These are phyloP conservation scores for Oreocharis arfaki DNA, from an alignment of 2,113 vertebrate genomes.

Conservation along the genomic window DNA sequence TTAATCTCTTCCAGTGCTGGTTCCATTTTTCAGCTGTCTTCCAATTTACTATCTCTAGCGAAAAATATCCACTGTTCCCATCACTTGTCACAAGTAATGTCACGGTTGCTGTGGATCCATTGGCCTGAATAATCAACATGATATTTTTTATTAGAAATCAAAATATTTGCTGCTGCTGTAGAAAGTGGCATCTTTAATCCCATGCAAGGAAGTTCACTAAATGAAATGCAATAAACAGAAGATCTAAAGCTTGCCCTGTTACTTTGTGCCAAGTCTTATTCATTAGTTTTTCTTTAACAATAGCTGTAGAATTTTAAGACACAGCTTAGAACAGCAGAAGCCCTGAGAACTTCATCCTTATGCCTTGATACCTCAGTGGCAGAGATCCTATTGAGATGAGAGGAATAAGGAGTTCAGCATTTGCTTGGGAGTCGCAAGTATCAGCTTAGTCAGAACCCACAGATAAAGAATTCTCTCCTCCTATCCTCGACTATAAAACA, in stretches of 20 bases:
- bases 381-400: background rate
- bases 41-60: background rate
- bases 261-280: background rate
- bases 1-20: constrained; percentile 44
- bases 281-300: constrained; percentile 2
- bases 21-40: constrained; percentile 28
- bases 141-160: constrained; percentile 31
- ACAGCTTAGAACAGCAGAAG: constrained; percentile 3
- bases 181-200: background rate
- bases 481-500: background rate
- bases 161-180: constrained; percentile 12
- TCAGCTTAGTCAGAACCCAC: background rate
- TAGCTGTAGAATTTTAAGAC: background rate
- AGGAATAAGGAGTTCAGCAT: background rate
- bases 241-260: background rate
- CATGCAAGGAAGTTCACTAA: background rate
- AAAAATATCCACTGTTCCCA: constrained; percentile 18
- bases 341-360: background rate
- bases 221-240: constrained; percentile 9
- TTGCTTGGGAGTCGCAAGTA: background rate
- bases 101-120: constrained; percentile 31
- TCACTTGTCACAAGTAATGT: constrained; percentile 56
- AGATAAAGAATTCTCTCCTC: background rate
- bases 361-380: background rate
- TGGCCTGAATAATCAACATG: constrained; percentile 47